Percentiles rank a stretch among this genome's conserved stretches.
phyloP scores from a whole-genome alignment of 2,888 invertebrate genomes.

The Xylota segnis region DNA sequence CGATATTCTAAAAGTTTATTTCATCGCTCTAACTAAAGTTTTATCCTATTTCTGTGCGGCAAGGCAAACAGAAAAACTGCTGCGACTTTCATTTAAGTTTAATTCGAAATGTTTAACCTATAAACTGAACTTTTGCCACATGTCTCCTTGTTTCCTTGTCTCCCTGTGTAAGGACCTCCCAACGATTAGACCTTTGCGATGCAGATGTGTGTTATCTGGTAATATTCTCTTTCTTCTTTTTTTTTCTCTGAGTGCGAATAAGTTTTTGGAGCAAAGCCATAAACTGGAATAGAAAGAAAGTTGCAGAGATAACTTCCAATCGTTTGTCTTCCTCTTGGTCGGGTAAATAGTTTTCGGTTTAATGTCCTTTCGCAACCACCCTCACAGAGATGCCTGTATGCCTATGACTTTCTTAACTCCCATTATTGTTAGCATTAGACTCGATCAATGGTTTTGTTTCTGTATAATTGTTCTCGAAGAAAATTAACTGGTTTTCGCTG shows the following conservation, averaged over 20 bases:
- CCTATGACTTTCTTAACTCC: constrained; percentile 33
- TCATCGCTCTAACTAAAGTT: constrained; percentile 4
- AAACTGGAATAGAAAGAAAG: constrained; percentile 14
- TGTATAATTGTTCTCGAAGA: constrained; percentile 5
- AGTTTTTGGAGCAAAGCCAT: constrained; percentile 52
- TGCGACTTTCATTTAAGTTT: constrained; percentile 38
- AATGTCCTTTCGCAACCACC: constrained; percentile 23
- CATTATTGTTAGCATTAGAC: constrained; percentile 9
- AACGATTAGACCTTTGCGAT: constrained; percentile 39
- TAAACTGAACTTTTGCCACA: constrained; percentile 45
- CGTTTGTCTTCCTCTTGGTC: constrained; percentile 24
- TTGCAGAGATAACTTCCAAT: constrained; percentile 45
- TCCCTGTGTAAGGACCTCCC: not conserved
- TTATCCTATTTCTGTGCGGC: not conserved
- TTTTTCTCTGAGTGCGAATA: constrained; percentile 14
- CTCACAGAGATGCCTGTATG: not conserved
- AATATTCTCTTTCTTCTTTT: not conserved
- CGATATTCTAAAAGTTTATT: not conserved
- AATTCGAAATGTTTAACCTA: constrained; percentile 46
- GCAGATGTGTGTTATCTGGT: constrained; percentile 43
- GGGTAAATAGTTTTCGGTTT: constrained; percentile 46
- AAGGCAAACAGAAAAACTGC: constrained; percentile 13
- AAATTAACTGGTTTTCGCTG: not conserved
- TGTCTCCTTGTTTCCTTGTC: too few species aligned
- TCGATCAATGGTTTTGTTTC: constrained; percentile 37